phyloP scores from a whole-genome alignment of 2,888 invertebrate genomes.

The Stramonita haemastoma region DNA sequence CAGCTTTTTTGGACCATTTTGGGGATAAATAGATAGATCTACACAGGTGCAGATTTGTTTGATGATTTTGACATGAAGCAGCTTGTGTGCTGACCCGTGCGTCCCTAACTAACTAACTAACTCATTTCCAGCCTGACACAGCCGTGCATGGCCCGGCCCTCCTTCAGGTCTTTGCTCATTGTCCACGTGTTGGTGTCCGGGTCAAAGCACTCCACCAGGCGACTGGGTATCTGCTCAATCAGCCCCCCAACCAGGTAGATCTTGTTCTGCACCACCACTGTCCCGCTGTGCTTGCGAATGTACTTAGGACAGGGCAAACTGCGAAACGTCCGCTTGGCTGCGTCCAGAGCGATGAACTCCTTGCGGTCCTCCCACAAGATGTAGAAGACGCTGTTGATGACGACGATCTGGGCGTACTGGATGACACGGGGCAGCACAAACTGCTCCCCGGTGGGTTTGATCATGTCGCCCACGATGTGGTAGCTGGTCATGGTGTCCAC shows the following conservation, averaged over 20 bases:
- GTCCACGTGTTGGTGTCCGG: conserved; percentile 71
- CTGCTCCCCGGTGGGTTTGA: conserved; percentile 72
- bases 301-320: conserved; percentile 68
- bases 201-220: conserved; percentile 73
- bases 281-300: conserved; percentile 69
- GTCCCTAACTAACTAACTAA: conserved; percentile 43
- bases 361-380: conserved; percentile 76
- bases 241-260: conserved; percentile 74
- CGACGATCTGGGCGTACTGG: conserved; percentile 72
- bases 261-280: conserved; percentile 70
- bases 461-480: conserved; percentile 59
- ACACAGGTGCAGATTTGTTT: no score
- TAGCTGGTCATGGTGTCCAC: conserved; percentile 75
- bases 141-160: conserved; percentile 71
- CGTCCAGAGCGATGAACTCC: conserved; percentile 74
- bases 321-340: conserved; percentile 73
- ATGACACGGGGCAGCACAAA: conserved; percentile 74
- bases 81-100: no score
- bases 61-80: no score
- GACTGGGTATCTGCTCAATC: conserved; percentile 66
- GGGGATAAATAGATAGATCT: no score
- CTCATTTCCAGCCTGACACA: conserved; percentile 74
- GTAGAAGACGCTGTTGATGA: conserved; percentile 73
- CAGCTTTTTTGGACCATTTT: no score
- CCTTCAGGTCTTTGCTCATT: conserved; percentile 64